Evolutionary conservation across 2,888 invertebrate species (phyloP).

Genomic region (Platerodrilus igneus): DNA sequence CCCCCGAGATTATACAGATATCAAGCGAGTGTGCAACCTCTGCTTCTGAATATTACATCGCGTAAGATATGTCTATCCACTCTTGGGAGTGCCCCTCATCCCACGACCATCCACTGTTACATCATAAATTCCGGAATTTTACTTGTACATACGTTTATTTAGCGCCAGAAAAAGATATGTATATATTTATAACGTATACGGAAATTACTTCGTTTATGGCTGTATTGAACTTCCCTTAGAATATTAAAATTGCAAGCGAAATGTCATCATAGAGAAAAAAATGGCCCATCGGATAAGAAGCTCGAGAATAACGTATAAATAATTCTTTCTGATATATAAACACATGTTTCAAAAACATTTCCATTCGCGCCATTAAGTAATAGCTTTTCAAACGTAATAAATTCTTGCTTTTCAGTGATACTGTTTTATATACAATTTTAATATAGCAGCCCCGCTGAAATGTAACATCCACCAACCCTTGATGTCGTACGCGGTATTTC

Average conservation of each 20-base stretch:
- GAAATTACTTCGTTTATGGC: constrained; percentile 22
- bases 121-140: constrained; percentile 19
- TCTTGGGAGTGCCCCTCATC: constrained; percentile 18
- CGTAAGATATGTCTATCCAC: constrained; percentile 27
- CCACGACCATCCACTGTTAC: constrained; percentile 17
- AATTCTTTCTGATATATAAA: constrained; percentile 23
- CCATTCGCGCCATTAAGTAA: constrained; percentile 30
- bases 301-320: constrained; percentile 19
- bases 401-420: constrained; percentile 24
- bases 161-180: constrained; percentile 19
- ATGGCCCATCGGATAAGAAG: constrained; percentile 28
- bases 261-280: constrained; percentile 17
- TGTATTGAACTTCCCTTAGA: constrained; percentile 17
- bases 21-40: constrained; percentile 38
- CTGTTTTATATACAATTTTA: constrained; percentile 24
- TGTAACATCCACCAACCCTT: constrained; percentile 1
- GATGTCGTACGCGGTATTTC: constrained; percentile 7
- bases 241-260: constrained; percentile 6
- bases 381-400: constrained; percentile 27
- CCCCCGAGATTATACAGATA: constrained; percentile 44
- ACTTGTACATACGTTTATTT: constrained; percentile 8
- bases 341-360: constrained; percentile 25
- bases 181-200: constrained; percentile 21
- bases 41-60: constrained; percentile 38
- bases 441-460: constrained; percentile 6